Conservation (phyloP, 2,797 vertebrate genomes). For the Melanotaenia pygmaea region DNA sequence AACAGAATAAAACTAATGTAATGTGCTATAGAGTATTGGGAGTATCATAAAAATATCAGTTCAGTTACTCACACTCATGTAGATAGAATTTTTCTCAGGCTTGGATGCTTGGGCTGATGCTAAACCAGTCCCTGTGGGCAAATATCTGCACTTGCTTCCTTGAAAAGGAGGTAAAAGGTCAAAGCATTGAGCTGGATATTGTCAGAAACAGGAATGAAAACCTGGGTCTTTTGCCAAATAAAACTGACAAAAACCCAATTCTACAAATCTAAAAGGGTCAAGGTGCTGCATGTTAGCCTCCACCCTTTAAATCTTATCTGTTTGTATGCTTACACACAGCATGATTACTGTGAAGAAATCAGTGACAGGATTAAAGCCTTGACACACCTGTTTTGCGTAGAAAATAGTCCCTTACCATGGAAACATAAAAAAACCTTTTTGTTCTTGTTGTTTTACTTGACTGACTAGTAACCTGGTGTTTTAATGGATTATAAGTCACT, state of each 20-base stretch:
- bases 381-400: conserved; percentile 52
- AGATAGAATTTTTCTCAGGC: neutral
- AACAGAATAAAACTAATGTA: neutral
- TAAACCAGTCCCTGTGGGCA: conserved; percentile 8
- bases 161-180: conserved; percentile 54
- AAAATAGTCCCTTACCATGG: conserved; percentile 27
- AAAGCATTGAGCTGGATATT: conserved; percentile 6
- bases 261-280: conserved; percentile 14
- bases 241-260: conserved; percentile 17
- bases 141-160: neutral
- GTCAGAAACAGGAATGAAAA: conserved; percentile 14
- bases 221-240: conserved; percentile 4
- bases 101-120: neutral
- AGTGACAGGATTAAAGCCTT: conserved; percentile 52
- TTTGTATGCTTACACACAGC: conserved; percentile 53
- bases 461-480: conserved; percentile 34
- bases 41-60: neutral
- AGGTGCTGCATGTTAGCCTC: conserved; percentile 48
- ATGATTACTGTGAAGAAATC: conserved; percentile 62
- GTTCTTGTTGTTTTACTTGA: conserved; percentile 52
- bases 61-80: neutral
- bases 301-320: conserved; percentile 54
- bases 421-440: conserved; percentile 39
- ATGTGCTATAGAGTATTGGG: neutral
- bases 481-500: conserved; percentile 37